Conservation (phyloP, 2,113 vertebrate species). For the Thunnus thynnus region DNA sequence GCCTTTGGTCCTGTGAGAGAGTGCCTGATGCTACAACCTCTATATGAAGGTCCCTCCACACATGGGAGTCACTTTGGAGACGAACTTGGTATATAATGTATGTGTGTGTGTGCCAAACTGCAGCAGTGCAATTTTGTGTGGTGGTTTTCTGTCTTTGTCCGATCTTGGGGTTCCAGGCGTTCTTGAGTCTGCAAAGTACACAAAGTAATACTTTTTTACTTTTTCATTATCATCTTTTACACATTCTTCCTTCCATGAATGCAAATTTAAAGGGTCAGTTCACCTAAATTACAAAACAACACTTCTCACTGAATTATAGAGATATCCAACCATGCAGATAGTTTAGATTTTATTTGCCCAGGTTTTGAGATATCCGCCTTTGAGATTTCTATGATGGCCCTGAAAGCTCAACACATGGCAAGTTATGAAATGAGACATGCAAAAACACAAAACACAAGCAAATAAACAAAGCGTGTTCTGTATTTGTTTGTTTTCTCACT, state of each 20-base stretch:
- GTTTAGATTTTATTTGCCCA: neutral
- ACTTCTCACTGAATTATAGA: neutral
- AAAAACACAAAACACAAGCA: no score
- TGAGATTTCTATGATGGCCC: no score
- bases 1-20: slow-evolving; percentile 70
- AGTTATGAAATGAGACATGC: no score
- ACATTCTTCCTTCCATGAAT: neutral
- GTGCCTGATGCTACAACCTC: slow-evolving; percentile 57
- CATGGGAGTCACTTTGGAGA: slow-evolving; percentile 31
- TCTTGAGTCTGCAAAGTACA: slow-evolving; percentile 8
- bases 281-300: slow-evolving; percentile 3
- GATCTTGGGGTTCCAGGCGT: neutral
- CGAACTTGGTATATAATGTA: slow-evolving; percentile 5
- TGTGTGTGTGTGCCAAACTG: slow-evolving; percentile 15
- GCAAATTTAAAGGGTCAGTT: neutral
- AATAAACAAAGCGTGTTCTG: no score
- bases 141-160: slow-evolving; percentile 16
- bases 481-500: no score
- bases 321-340: neutral
- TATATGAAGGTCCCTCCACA: slow-evolving; percentile 37
- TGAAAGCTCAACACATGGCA: no score
- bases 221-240: neutral
- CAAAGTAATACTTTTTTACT: neutral
- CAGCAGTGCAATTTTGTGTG: neutral
- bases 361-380: no score